Base-by-base conservation (phyloP, 2,797 vertebrate species). In the Cuniculus paca region DNA sequence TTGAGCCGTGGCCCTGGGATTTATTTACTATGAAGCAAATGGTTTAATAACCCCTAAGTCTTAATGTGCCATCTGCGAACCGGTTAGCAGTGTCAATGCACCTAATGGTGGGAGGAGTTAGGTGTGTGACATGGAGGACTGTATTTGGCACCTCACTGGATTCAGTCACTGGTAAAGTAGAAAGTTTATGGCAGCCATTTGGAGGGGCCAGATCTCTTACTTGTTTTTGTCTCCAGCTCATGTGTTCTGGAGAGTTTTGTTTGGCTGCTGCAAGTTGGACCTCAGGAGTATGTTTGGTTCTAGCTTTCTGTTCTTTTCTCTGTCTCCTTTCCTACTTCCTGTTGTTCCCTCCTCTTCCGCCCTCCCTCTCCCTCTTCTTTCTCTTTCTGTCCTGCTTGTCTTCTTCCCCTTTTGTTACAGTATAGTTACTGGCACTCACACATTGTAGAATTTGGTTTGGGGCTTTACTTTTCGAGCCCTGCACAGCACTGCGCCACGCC, bases 101-200 rank as follows among this genome's bases (percentile, higher is more conserved):
- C 70, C 75, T 58, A 0, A 0, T 1, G n/a, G 45, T 12, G 0
- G 17, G 50, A 45, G 28, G 17, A 0, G 3, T 3, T 3, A 36
- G 86, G 24, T 17, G 0, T 2, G 4, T 4, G 36, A 2, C 14
- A 34, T 4, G 5, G 45, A 68, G 31, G 36, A 19, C 1, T 4
- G 22, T 31, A 8, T 81, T 45, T 17, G 2, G 24, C 0, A 0
- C 3, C 79, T 45, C 0, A 24, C 10, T 31, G 52, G 70, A 11
- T 70, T 74, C 79, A 16, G 0, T 19, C 16, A 1, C 34, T n/a
- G 72, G 34, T 50, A 0, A 14, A 3, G 12, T 26, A 65, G 22
- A 36, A 74, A 9, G 6, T 24, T 61, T 20, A 9, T n/a, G 61
- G 52, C 8, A 12, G 12, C 14, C 1, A 13, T 56, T 31, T 50